phyloP scores from a whole-genome alignment of 2,797 vertebrate genomes.

The Numenius phaeopus region DNA sequence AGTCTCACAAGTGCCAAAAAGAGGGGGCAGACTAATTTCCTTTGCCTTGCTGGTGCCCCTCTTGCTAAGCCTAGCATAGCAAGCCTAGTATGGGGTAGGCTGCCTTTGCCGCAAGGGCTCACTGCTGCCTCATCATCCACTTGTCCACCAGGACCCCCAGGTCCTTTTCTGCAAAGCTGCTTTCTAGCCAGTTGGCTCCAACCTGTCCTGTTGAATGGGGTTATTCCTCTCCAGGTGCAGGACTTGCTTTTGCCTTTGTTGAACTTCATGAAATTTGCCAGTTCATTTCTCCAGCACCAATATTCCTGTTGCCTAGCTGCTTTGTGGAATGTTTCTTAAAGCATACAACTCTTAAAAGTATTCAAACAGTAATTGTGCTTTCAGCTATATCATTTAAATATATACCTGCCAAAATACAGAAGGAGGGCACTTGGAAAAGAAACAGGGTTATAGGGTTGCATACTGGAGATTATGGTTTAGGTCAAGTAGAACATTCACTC shows the following conservation, averaged over 20 bases:
- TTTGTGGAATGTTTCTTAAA: background rate
- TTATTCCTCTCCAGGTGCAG: background rate
- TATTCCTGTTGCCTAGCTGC: background rate
- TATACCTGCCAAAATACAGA: background rate
- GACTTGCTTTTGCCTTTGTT: background rate
- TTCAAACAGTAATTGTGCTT: background rate
- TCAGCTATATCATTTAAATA: background rate
- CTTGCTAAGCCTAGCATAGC: too few species aligned
- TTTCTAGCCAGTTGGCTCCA: background rate
- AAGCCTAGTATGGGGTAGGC: too few species aligned
- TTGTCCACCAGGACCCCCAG: background rate
- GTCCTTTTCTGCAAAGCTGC: too few species aligned
- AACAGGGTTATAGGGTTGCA: background rate
- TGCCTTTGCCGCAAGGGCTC: too few species aligned
- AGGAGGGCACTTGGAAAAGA: background rate
- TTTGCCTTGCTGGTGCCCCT: too few species aligned
- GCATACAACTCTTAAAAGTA: background rate
- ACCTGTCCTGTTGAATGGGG: background rate
- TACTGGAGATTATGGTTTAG: background rate
- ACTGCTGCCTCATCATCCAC: background rate
- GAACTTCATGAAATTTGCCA: background rate
- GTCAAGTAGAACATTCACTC: background rate
- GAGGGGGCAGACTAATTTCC: too few species aligned
- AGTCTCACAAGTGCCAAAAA: too few species aligned
- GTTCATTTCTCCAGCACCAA: background rate